Evolutionary conservation across 1,140 invertebrate genomes (phyloP).

Genomic region (Hypsibius dujardini): DNA sequence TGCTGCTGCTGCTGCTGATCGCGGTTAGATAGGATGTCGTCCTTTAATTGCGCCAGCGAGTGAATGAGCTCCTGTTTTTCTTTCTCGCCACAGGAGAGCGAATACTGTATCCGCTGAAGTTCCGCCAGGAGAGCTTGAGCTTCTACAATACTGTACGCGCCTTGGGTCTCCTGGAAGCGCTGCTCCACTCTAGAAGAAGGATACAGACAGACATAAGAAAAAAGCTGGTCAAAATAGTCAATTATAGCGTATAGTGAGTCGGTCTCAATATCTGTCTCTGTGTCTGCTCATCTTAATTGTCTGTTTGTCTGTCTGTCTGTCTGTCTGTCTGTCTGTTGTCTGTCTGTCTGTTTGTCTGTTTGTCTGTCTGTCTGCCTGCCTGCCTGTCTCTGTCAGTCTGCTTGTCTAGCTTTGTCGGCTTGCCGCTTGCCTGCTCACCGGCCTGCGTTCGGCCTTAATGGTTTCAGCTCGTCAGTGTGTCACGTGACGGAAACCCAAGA

Average conservation of each 20-base stretch:
- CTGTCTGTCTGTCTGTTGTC: no score
- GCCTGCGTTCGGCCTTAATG: no score
- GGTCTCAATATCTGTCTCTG: no score
- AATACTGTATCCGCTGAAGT: constrained; percentile 75
- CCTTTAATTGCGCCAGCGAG: constrained; percentile 72
- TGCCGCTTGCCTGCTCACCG: no score
- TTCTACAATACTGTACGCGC: constrained; percentile 74
- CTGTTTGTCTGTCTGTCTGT: no score
- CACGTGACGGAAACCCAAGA: not conserved
- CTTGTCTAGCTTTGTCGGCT: no score
- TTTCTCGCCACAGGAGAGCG: constrained; percentile 67
- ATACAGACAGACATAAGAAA: constrained; percentile 20
- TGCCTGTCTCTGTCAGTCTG: no score
- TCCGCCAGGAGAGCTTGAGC: constrained; percentile 83
- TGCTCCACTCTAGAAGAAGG: constrained; percentile 58
- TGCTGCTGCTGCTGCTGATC: constrained; percentile 40
- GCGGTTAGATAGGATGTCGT: constrained; percentile 69
- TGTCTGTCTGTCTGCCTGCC: no score
- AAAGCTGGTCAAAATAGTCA: no score
- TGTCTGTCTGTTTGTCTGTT: no score
- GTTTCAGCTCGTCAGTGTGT: not conserved
- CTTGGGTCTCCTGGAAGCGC: constrained; percentile 61
- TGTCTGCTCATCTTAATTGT: no score
- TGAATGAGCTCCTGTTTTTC: constrained; percentile 72
- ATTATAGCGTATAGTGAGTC: no score